Conservation (phyloP, 1,140 invertebrate species). For the Ephestia elutella region DNA sequence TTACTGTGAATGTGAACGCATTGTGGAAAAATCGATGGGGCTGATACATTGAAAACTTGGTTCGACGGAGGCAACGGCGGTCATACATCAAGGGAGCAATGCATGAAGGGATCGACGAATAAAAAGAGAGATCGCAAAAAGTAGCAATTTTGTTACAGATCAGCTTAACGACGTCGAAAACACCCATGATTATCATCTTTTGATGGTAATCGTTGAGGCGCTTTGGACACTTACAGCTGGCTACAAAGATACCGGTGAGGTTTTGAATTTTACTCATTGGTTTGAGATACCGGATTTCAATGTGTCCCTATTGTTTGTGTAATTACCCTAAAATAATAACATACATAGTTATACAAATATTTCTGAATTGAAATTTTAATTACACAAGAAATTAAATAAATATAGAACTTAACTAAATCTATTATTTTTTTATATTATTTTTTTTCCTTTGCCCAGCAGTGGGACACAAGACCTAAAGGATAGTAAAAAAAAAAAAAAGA, state of each 20-base stretch:
- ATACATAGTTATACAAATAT: background rate
- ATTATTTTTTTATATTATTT: too few relatives aligned
- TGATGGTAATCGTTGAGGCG: conserved; percentile 68
- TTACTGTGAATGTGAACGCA: conserved; percentile 29
- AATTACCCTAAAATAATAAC: background rate
- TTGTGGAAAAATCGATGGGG: conserved; percentile 25
- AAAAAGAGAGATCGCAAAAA: conserved; percentile 64
- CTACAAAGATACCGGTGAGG: conserved; percentile 65
- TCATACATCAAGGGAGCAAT: conserved; percentile 27
- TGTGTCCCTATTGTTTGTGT: conserved; percentile 50
- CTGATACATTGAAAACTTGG: conserved; percentile 35
- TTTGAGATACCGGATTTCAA: conserved; percentile 46
- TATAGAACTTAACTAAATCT: too few relatives aligned
- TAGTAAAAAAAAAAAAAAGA: too few relatives aligned
- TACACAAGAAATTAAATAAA: too few relatives aligned
- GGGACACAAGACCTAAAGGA: too few relatives aligned
- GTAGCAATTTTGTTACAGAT: conserved; percentile 73
- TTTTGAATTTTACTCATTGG: conserved; percentile 48
- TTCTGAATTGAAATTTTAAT: too few relatives aligned
- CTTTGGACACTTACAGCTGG: conserved; percentile 63
- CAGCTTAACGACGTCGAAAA: conserved; percentile 73
- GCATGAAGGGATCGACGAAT: conserved; percentile 42
- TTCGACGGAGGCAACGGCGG: conserved; percentile 23
- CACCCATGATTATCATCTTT: conserved; percentile 74
- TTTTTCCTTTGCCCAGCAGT: too few relatives aligned